Base-by-base conservation (phyloP, 2,797 vertebrate genomes). In the Telmatherina bonti region DNA sequence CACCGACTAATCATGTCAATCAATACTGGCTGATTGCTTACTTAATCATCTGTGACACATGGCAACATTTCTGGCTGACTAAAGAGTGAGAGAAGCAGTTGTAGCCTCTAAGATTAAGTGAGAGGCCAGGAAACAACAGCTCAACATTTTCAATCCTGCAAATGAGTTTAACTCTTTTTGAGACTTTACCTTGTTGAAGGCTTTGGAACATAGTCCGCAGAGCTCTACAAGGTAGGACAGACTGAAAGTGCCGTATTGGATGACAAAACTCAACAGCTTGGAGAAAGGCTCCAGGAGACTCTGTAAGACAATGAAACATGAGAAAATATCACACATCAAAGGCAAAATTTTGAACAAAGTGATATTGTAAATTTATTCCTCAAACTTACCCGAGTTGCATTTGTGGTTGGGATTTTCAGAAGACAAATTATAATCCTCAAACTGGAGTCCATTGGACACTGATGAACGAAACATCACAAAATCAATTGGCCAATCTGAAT, bases 401-500 rank as follows among this genome's bases (percentile, higher is more conserved):
- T 99, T 55, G 95, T 95, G 22, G 96, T 96, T 7, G 97, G 97
- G 84, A 99, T 99, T 95, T 99, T 99, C 92, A 99, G 88, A 72
- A 99, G 93, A 88, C 97, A 99, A 91, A 99, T 97, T 92, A 99
- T 99, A 85, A 99, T 98, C 89, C 98, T 96, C 87, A 99, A 91
- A 83, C 97, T 96, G 72, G 98, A 98, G 92, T 99, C 98, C 92
- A 99, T 94, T 76, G 96, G 97, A 93, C 97, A 99, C 98, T 99
- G 86, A 62, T 47, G 74, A 88, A 35, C 82, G 30, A 80, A 26
- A 82, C 5, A 71, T 53, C 53, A 22, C 2, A 56, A 56, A 49
- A 26, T 31, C 18, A 13, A 60, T 63, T 60, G 31, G 16, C 53
- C 29, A 58, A 52, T 63, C 2, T 27, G 4, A 47, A 59, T 8